These are phyloP conservation scores for Therioaphis trifolii DNA, from an alignment of 2,888 invertebrate genomes.

Conservation along the genomic window DNA sequence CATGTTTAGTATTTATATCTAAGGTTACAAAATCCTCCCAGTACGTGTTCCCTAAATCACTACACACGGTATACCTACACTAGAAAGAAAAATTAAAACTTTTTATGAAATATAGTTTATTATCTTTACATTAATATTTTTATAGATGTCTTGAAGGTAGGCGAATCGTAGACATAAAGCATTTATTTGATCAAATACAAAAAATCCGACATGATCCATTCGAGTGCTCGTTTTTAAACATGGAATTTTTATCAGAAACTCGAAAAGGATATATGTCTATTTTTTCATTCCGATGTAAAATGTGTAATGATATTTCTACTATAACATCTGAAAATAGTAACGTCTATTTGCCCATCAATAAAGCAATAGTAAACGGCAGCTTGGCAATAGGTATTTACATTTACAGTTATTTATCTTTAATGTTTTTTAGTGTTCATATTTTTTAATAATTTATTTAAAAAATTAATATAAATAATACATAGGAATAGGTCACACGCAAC, in stretches of 20 bases:
- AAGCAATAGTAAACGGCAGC: too few relatives aligned
- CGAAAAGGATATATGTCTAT: too few relatives aligned
- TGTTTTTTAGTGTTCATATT: background rate
- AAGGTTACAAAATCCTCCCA: too few relatives aligned
- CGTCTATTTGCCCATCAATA: conserved; percentile 7
- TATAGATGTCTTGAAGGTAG: conserved; percentile 2
- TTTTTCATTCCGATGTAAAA: too few relatives aligned
- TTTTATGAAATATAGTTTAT: too few relatives aligned
- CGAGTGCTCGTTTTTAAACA: conserved; percentile 2
- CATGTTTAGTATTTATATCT: too few relatives aligned
- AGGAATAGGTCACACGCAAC: conserved; percentile 32
- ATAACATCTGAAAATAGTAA: background rate
- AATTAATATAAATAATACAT: background rate
- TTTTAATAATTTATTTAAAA: background rate
- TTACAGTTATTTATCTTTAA: too few relatives aligned
- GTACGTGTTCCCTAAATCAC: too few relatives aligned
- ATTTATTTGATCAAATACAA: conserved; percentile 17
- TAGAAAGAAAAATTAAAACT: too few relatives aligned
- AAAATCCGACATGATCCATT: conserved; percentile 13
- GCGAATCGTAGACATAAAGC: background rate
- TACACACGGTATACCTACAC: too few relatives aligned
- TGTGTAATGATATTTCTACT: background rate
- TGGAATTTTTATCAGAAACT: conserved; percentile 16
- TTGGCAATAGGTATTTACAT: too few relatives aligned
- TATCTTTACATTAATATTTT: too few relatives aligned